Base-by-base conservation (phyloP, 2,113 vertebrate species). In the Hiodon tergisus region DNA sequence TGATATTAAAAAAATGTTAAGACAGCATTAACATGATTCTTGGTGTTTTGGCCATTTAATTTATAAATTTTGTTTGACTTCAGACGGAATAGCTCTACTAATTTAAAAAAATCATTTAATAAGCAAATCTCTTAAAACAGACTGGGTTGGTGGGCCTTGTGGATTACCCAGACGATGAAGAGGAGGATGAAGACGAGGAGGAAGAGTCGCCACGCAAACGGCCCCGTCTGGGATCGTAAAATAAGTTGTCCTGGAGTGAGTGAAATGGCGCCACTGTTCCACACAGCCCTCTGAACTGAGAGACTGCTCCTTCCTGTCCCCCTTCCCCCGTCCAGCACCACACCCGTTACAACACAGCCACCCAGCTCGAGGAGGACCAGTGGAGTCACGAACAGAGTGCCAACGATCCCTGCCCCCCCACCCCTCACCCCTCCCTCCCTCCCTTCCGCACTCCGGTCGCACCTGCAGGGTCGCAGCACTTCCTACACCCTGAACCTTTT, bases 161-260 rank as follows among this genome's bases (percentile, higher is more conserved):
- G 88, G 97, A 99, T 89, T 99, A 99, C 82, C 96, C 97, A 59
- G 97, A 98, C 50, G 97, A 99, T 73, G 97, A 99, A 88, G 94
- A 95, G 0, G 97, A 99, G 2, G 97, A 99, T 0, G 97, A 98
- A 66, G 95, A 98, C 51, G 95, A 91, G 14, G 90, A 90, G 76
- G 95, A 96, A 74, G 90, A 96, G 58, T 92, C 96, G 74, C 96
- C 94, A 58, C 90, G 96, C 79, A 99, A 99, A 88, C 94, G 97
- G 86, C 93, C 97, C 84, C 94, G 97, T 68, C 91, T 99, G 81
- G 95, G 95, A 86, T 97, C 96, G 81, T 99, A 99, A 94, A 84
- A 83, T 77, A 66, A 74, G 65, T 79, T 77, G 69, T 78, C 67
- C 88, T 88, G 90, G 90, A 94, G 89, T 91, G 85, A 74, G 84